phyloP scores from a whole-genome alignment of 2,797 vertebrate species.

The Danio albolineatus region DNA sequence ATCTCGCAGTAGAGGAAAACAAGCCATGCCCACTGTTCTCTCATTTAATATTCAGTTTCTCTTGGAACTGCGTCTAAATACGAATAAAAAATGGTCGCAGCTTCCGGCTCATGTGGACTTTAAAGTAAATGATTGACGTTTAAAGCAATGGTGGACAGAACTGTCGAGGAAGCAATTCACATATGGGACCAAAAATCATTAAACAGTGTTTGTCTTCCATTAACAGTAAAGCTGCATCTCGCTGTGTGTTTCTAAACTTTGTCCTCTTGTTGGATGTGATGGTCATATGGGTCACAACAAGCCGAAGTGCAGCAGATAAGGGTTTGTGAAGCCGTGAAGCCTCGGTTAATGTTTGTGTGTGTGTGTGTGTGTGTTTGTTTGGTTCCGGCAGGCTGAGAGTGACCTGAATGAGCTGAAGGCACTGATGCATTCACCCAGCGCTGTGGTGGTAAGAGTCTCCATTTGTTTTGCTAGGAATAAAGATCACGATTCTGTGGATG shows the following conservation, averaged over 20 bases:
- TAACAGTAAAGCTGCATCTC: neutral
- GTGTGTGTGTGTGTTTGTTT: neutral
- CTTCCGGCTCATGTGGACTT: too few relatives aligned
- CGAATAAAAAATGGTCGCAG: too few relatives aligned
- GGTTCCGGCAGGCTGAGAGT: slow-evolving; percentile 88
- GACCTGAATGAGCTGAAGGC: slow-evolving; percentile 98
- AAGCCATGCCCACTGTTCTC: too few relatives aligned
- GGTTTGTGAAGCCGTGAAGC: neutral
- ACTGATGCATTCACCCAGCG: slow-evolving; percentile 95
- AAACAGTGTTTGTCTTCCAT: neutral
- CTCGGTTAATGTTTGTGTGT: slow-evolving; percentile 8
- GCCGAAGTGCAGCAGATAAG: neutral
- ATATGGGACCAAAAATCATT: neutral
- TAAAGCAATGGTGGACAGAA: neutral
- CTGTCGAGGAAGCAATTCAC: neutral
- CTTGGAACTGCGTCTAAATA: too few relatives aligned
- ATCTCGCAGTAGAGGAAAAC: too few relatives aligned
- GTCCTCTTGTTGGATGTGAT: neutral
- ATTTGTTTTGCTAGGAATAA: too few relatives aligned
- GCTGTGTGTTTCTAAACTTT: neutral
- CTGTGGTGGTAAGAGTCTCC: slow-evolving; percentile 89
- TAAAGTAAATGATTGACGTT: neutral
- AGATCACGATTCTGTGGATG: too few relatives aligned
- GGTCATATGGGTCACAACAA: neutral
- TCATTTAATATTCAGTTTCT: too few relatives aligned